phyloP scores from a whole-genome alignment of 2,797 vertebrate species.

The Chaenodraco wilsoni region DNA sequence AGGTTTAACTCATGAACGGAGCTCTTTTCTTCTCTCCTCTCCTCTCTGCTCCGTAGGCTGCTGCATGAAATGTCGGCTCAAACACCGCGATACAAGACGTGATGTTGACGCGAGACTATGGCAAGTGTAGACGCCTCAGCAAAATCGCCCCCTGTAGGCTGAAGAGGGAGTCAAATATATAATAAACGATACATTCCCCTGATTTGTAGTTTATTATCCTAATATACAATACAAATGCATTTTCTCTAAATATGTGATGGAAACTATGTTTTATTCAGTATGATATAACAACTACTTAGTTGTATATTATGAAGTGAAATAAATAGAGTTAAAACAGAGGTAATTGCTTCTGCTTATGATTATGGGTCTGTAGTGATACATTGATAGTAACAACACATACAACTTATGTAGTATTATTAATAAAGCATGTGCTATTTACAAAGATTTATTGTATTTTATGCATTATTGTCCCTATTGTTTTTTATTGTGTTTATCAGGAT shows the following conservation, averaged over 20 bases:
- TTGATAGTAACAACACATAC: not conserved
- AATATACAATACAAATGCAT: no score
- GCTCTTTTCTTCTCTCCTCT: slow-evolving; percentile 26
- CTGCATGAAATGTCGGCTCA: slow-evolving; percentile 75
- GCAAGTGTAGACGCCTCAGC: not conserved
- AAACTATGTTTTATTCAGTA: no score
- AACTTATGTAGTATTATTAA: not conserved
- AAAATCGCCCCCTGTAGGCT: slow-evolving; percentile 3
- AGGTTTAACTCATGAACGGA: slow-evolving; percentile 65
- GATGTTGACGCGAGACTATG: slow-evolving; percentile 31
- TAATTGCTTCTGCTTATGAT: not conserved
- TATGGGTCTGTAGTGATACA: not conserved
- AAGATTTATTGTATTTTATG: not conserved
- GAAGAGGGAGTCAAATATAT: no score
- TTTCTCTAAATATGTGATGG: no score
- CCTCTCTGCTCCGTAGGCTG: not conserved
- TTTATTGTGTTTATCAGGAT: not conserved
- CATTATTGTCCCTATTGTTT: not conserved
- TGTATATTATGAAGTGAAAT: not conserved
- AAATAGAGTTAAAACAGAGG: not conserved
- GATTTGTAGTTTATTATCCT: no score
- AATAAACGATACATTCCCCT: no score
- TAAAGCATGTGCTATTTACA: not conserved
- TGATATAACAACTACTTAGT: not conserved
- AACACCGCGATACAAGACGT: slow-evolving; percentile 53